Evolutionary conservation across 2,797 vertebrate species (phyloP).

Genomic region (Aphelocoma californica): DNA sequence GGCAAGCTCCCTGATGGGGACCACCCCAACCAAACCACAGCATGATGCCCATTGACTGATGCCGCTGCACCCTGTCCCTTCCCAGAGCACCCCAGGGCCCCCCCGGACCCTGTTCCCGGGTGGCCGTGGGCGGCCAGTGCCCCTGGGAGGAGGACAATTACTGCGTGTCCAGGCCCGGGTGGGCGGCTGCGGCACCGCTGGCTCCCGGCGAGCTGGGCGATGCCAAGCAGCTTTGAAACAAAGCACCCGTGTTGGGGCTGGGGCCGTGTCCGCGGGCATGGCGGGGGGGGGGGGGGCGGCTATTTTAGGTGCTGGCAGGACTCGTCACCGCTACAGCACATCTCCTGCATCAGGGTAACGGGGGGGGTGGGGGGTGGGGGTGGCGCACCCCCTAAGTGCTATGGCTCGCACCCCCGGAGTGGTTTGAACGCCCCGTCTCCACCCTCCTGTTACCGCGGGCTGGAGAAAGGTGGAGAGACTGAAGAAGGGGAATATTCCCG

Average conservation of each 20-base stretch:
- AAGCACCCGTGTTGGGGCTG: slow-evolving; percentile 55
- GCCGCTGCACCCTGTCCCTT: background rate
- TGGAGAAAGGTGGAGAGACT: background rate
- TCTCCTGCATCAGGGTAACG: background rate
- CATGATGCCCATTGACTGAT: background rate
- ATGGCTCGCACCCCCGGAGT: background rate
- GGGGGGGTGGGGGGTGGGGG: too few species aligned
- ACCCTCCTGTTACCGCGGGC: background rate
- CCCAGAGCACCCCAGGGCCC: background rate
- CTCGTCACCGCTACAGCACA: background rate
- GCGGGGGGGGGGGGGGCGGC: background rate
- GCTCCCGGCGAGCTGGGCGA: background rate
- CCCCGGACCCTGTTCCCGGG: background rate
- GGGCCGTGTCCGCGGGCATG: background rate
- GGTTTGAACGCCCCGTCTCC: background rate
- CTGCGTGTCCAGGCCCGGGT: slow-evolving; percentile 7
- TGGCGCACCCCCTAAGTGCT: background rate
- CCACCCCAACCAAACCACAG: rapidly evolving
- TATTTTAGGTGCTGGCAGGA: slow-evolving; percentile 47
- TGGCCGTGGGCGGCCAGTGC: background rate
- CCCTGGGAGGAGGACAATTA: slow-evolving; percentile 18
- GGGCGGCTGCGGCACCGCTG: slow-evolving; percentile 67
- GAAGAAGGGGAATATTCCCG: background rate
- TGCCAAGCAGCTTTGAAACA: slow-evolving; percentile 61
- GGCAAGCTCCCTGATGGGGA: background rate